phyloP scores from a whole-genome alignment of 2,797 vertebrate species.

The Tangara arthus region DNA sequence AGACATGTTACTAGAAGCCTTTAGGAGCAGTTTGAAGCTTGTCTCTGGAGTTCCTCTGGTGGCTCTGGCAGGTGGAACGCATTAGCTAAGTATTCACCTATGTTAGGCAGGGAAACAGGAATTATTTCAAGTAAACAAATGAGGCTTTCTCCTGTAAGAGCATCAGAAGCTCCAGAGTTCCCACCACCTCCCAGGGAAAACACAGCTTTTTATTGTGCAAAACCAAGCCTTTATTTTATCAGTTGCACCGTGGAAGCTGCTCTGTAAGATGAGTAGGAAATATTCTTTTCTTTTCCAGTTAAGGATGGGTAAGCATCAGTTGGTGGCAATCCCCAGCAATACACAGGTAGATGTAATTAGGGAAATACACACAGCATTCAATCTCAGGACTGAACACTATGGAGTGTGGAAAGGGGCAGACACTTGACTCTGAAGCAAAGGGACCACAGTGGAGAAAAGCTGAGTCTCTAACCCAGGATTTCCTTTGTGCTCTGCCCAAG shows the following conservation, averaged over 20 bases:
- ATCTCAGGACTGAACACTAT: background rate
- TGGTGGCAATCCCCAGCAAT: background rate
- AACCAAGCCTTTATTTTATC: background rate
- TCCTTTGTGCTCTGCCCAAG: background rate
- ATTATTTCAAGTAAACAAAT: background rate
- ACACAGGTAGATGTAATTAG: accelerated
- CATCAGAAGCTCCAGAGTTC: background rate
- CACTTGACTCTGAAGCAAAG: background rate
- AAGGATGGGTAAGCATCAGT: background rate
- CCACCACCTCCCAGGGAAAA: background rate
- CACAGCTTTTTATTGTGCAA: background rate
- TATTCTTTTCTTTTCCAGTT: background rate
- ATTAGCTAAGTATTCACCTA: constrained; percentile 54
- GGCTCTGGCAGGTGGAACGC: constrained; percentile 68
- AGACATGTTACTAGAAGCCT: background rate
- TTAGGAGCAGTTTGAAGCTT: background rate
- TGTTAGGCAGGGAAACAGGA: constrained; percentile 7
- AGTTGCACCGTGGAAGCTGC: background rate
- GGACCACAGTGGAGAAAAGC: background rate
- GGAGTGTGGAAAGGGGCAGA: background rate
- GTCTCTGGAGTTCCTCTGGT: constrained; percentile 60
- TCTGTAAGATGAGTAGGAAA: background rate
- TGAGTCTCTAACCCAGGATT: background rate
- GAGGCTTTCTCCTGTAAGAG: constrained; percentile 11
- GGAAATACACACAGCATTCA: background rate